phyloP scores from a whole-genome alignment of 1,140 invertebrate genomes.

The Kradibia gibbosae region DNA sequence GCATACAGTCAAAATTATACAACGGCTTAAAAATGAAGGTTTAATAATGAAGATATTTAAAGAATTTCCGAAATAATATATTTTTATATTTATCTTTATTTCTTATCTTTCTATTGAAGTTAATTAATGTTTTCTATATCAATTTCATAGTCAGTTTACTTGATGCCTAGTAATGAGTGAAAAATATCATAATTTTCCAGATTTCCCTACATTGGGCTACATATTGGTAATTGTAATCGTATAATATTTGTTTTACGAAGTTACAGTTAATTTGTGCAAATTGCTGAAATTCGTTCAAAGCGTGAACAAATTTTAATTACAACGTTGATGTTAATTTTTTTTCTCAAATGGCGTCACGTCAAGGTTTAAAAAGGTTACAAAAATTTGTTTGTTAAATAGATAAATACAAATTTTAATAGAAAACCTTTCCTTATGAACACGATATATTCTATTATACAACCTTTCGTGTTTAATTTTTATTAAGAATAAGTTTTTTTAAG shows the following conservation, averaged over 20 bases:
- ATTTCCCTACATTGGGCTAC: conserved; percentile 26
- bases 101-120: too few species aligned
- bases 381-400: neutral
- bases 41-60: too few species aligned
- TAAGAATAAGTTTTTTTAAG: too few species aligned
- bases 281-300: conserved; percentile 4
- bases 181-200: conserved; percentile 22
- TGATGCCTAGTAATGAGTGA: neutral
- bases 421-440: neutral
- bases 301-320: conserved; percentile 21
- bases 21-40: neutral
- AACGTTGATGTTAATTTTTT: conserved; percentile 32
- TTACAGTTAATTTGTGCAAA: neutral
- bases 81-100: too few species aligned
- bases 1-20: neutral
- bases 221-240: neutral
- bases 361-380: conserved; percentile 15
- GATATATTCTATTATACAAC: neutral
- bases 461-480: neutral
- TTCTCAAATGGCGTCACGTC: neutral
- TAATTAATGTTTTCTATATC: conserved; percentile 21
- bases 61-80: too few species aligned
- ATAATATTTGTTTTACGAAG: neutral
- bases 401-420: neutral
- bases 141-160: conserved; percentile 23